Percentiles rank a stretch among this genome's conserved stretches.
Evolutionary conservation across 2,113 vertebrate genomes (phyloP).

Genomic region (Numenius arquata): DNA sequence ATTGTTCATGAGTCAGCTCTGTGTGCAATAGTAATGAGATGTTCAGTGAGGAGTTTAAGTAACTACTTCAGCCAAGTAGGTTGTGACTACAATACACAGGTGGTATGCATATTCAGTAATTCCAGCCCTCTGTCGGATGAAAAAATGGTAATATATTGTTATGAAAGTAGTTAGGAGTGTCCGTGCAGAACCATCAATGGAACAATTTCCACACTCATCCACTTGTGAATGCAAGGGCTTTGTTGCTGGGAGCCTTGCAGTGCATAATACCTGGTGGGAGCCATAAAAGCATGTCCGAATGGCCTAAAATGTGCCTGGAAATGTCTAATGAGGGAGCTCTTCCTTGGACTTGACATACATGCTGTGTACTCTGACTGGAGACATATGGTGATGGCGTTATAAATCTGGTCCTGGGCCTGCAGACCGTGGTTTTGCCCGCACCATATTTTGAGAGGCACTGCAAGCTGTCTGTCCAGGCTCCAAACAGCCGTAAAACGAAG

Average conservation of each 20-base stretch:
- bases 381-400: not conserved
- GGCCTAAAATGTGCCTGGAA: not conserved
- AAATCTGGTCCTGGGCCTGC: conserved; percentile 4
- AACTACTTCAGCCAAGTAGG: not conserved
- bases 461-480: not conserved
- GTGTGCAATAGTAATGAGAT: not conserved
- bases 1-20: conserved; percentile 22
- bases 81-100: not conserved
- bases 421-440: not conserved
- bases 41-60: not conserved
- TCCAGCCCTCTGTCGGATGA: not conserved
- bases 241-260: not conserved
- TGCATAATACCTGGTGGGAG: not conserved
- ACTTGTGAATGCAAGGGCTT: not conserved
- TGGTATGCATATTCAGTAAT: not conserved
- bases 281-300: not conserved
- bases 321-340: not conserved
- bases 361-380: not conserved
- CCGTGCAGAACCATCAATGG: not conserved
- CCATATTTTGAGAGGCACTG: not conserved
- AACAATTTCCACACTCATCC: not conserved
- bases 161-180: not conserved
- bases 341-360: not conserved
- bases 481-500: not conserved
- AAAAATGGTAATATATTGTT: not conserved